Conservation (phyloP, 2,888 invertebrate genomes). For the Mimas tiliae region DNA sequence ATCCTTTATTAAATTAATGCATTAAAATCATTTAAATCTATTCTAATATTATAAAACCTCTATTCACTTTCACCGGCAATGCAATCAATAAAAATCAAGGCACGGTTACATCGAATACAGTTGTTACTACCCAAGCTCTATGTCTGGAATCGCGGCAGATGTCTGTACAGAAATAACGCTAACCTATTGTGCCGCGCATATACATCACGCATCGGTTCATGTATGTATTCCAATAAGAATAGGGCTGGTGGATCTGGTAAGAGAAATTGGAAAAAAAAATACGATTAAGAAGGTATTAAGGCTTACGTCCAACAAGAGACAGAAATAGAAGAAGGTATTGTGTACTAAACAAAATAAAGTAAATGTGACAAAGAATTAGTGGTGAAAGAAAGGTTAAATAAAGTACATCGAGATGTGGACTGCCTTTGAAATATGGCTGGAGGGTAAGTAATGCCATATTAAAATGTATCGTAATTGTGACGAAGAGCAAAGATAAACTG, state of each 20-base stretch:
- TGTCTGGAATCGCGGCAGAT: conserved; percentile 64
- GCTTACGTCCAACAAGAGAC: too few species aligned
- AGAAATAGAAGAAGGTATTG: too few species aligned
- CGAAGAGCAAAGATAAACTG: too few species aligned
- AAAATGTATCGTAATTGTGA: too few species aligned
- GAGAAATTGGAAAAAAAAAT: not conserved
- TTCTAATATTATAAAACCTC: not conserved
- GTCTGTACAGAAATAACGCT: conserved; percentile 68
- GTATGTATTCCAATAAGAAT: conserved; percentile 20
- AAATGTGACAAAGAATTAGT: not conserved
- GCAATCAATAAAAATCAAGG: conserved; percentile 11
- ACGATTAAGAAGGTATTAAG: too few species aligned
- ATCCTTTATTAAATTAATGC: too few species aligned
- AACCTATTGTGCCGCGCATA: conserved; percentile 72
- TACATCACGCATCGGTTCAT: conserved; percentile 45
- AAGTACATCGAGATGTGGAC: too few species aligned
- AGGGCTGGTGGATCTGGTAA: not conserved
- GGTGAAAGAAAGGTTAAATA: not conserved
- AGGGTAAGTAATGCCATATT: too few species aligned
- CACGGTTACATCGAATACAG: conserved; percentile 6
- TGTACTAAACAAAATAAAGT: too few species aligned
- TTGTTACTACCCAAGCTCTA: conserved; percentile 21
- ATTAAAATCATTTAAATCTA: not conserved
- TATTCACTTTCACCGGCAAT: not conserved
- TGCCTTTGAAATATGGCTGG: too few species aligned